Evolutionary conservation across 2,888 invertebrate genomes (phyloP).

Genomic region (Reticulitermes lucifugus): DNA sequence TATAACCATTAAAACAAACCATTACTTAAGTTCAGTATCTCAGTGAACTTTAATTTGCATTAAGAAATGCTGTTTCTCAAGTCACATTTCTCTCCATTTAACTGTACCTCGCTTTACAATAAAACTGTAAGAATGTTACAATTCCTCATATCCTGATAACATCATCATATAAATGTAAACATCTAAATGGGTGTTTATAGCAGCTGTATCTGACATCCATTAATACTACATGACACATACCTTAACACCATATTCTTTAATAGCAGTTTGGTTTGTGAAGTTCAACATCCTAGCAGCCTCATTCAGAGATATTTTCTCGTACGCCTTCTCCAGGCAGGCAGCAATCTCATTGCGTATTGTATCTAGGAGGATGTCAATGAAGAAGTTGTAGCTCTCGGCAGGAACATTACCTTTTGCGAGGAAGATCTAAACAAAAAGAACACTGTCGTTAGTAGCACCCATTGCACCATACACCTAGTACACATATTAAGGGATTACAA

Average conservation of each 20-base stretch:
- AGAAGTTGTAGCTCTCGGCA: constrained; percentile 94
- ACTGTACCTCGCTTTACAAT: too few relatives aligned
- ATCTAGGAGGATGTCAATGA: constrained; percentile 95
- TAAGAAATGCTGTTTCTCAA: not conserved
- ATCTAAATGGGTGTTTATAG: too few relatives aligned
- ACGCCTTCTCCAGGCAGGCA: constrained; percentile 96
- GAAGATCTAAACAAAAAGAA: constrained; percentile 73
- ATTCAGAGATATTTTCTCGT: constrained; percentile 85
- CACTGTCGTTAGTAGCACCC: too few relatives aligned
- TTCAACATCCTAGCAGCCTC: constrained; percentile 94
- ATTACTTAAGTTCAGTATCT: constrained; percentile 32
- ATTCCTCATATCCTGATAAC: too few relatives aligned
- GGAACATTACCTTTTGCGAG: constrained; percentile 96
- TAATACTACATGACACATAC: constrained; percentile 62
- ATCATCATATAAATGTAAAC: too few relatives aligned
- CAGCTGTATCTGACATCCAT: not conserved
- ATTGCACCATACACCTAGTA: too few relatives aligned
- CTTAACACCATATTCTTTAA: constrained; percentile 84
- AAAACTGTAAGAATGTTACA: too few relatives aligned
- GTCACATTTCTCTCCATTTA: too few relatives aligned
- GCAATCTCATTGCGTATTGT: constrained; percentile 98
- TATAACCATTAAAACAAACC: not conserved
- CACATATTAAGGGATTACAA: too few relatives aligned
- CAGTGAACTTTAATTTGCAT: constrained; percentile 51
- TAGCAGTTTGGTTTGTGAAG: constrained; percentile 80